Percentiles rank a stretch among this genome's conserved stretches.
These are phyloP conservation scores for Ibycter americanus DNA, from an alignment of 2,797 vertebrate species.

Conservation along the genomic window DNA sequence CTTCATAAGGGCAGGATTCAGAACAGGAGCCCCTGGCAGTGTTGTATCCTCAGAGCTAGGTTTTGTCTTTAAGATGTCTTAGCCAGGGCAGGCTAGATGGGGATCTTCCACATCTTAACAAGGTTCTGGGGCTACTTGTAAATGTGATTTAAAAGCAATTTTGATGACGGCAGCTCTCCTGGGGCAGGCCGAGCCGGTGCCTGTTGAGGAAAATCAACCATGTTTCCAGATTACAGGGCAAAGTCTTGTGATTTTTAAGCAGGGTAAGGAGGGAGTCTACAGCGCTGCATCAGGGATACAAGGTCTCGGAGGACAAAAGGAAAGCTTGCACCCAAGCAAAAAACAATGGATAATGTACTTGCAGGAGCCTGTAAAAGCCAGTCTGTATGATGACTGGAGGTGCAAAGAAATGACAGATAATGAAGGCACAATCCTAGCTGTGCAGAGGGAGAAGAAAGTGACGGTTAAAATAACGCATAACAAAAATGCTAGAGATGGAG, in stretches of 20 bases:
- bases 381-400: background rate
- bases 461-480: constrained; percentile 27
- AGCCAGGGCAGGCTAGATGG: background rate
- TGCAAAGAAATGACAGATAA: constrained; percentile 23
- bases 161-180: background rate
- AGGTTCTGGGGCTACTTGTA: constrained; percentile 9
- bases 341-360: background rate
- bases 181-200: background rate
- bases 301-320: background rate
- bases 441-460: constrained; percentile 31
- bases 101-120: background rate
- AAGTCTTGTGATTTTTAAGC: background rate
- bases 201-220: background rate
- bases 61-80: background rate
- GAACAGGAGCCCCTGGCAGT: background rate
- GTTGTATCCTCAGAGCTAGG: background rate
- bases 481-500: constrained; percentile 50
- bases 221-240: background rate
- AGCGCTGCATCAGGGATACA: background rate
- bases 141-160: background rate
- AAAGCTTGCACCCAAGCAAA: background rate
- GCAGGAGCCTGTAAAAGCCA: background rate
- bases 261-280: background rate
- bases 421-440: constrained; percentile 12
- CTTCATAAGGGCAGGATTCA: background rate